Evolutionary conservation across 2,888 invertebrate genomes (phyloP), one percentile per base, ranked within the genome.

Genomic region (Chouioia cunea): DNA sequence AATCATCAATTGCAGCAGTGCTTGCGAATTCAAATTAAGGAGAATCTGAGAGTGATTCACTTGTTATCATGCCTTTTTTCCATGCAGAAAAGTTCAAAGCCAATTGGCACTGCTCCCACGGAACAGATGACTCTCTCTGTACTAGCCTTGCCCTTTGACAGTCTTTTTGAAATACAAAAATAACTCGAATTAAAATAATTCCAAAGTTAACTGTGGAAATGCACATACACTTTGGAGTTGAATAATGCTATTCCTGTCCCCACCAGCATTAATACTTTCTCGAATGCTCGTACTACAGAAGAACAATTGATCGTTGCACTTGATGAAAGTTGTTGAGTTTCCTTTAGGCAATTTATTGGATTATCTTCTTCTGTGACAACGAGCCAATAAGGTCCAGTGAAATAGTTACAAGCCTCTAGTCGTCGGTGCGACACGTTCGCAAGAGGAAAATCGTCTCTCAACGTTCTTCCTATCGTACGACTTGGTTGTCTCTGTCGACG

Each of bases 141-240:
- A 76, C 77, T 82, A 84, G 84, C 84, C 85, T 85, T 85, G 84
- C 83, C 83, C 85, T 85, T 84, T 84, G 80, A 80, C 81, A 78
- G 77, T 80, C 79, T 74, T 78, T 77, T 76, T 74, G 48, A 64
- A 60, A 18, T 46, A 77, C 73, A 71, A 75, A 79, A 80, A 81
- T 81, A 80, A 77, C 77, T 53, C 66, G 72, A 77, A 73, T 75
- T 57, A 65, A 71, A 65, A 52, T 44, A 53, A 54, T 62, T 74
- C 76, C 74, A 75, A 76, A 77, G 76, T 75, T 77, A 76, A 67
- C 18, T 62, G 68, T 22, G 70, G 67, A 70, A 36, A 36, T 68
- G 68, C 70, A 74, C 59, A 65, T 74, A 75, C 75, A 71, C 71
- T 70, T 70, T 43, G 47, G 23, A 53, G 54, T n/a, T 64, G 20